Base-by-base conservation (phyloP, 2,888 invertebrate genomes). In the Chelonus formosanus region DNA sequence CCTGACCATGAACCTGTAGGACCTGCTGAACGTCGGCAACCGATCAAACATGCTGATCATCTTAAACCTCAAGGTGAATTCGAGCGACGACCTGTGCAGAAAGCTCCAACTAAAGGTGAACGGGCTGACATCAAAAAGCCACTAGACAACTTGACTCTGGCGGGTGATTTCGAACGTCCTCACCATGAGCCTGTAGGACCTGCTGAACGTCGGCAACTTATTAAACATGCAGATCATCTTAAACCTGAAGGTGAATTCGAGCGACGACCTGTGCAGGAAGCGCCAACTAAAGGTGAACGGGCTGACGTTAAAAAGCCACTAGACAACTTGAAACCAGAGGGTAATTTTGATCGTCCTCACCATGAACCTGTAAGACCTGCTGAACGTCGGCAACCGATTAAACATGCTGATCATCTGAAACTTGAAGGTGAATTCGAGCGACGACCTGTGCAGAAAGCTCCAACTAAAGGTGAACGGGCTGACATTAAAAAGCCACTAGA, bases 41-140 rank as follows among this genome's bases (percentile, higher is more conserved):
- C 76, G 31, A 79, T 80, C 71, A 77, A 73, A 48, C 78, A 73
- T 48, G 53, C 82, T 31, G 88, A 87, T 74, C 90, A 87, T 71
- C 75, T 87, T 3, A 76, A 74, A 40, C 83, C 85, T 8, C 84
- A 84, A 69, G 84, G 85, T 5, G 86, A 90, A 60, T 91, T 90
- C 79, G 40, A 40, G 3, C 1, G 3, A 3, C 86, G 87, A 75
- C 86, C 86, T 76, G 87, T 89, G 67, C 90, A 90, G 76, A 89
- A 88, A 71, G 86, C 84, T 69, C 86, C 88, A n/a, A 86, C 88
- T 1, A 86, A 84, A 40, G 90, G 89, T 0, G 90, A 90, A 78
- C 86, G 90, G 72, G 89, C 89, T 44, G 89, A 90, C 80, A 88
- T 91, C 32, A 86, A 88, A 68, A 87, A 88, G 69, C 89, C 87